Percentiles rank a stretch among this genome's conserved stretches.
These are phyloP conservation scores for Amphipyra tragopoginis DNA, from an alignment of 2,888 invertebrate genomes.

Conservation along the genomic window DNA sequence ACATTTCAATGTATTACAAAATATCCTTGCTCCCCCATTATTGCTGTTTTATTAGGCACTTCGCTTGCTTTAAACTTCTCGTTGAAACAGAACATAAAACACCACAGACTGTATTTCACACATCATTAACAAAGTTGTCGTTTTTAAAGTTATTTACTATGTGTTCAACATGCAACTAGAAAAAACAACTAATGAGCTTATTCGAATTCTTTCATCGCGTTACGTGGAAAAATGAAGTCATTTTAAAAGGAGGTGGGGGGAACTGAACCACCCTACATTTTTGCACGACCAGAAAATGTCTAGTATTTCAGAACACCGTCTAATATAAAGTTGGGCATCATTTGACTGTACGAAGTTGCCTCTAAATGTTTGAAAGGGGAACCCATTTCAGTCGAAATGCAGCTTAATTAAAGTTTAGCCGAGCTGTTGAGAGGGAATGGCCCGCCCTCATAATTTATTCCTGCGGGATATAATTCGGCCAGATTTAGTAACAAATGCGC, in stretches of 20 bases:
- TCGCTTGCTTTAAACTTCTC: constrained; percentile 34
- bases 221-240: constrained; percentile 74
- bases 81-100: constrained; percentile 58
- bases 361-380: constrained; percentile 82
- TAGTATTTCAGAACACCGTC: constrained; percentile 60
- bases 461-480: constrained; percentile 81
- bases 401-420: constrained; percentile 86
- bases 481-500: constrained; percentile 82
- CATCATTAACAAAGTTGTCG: constrained; percentile 65
- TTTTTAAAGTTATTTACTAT: constrained; percentile 65
- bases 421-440: constrained; percentile 80
- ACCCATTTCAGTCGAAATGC: constrained; percentile 82
- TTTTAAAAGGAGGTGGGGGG: constrained; percentile 57
- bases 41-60: constrained; percentile 43
- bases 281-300: constrained; percentile 67
- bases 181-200: constrained; percentile 60
- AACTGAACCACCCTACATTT: constrained; percentile 60
- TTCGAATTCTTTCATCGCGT: constrained; percentile 64
- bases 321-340: constrained; percentile 67
- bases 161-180: constrained; percentile 66
- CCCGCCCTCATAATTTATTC: constrained; percentile 86
- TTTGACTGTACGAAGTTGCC: constrained; percentile 70
- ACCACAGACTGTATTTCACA: constrained; percentile 66
- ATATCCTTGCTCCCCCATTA: constrained; percentile 29
- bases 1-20: constrained; percentile 31